Base-by-base conservation (phyloP, 2,113 vertebrate species). In the Poeciliopsis retropinna region DNA sequence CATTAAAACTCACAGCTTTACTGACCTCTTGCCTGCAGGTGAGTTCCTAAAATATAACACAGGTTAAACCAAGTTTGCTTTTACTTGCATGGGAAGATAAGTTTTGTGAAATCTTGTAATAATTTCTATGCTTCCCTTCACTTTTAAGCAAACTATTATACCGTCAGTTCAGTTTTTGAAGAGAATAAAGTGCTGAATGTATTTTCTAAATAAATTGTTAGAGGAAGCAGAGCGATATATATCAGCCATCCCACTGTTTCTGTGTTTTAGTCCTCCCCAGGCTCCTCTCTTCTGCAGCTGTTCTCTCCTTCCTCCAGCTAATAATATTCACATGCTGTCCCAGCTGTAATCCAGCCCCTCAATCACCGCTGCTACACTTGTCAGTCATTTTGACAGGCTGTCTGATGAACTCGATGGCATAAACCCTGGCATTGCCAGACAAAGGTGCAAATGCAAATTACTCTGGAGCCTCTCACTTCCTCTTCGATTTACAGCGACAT, bases 321-420 rank as follows among this genome's bases (percentile, higher is more conserved):
- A 86, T 86, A 65, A 82, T 79, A 75, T 73, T 37, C 70, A 44
- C 76, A 69, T 62, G 34, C 80, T 67, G 77, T 76, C 60, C 73
- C 80, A 7, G 73, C 72, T 79, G 80, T 80, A 73, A 88, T 82
- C 82, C 72, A 10, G 71, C 77, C 84, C 72, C 67, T 84, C 85
- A 41, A 75, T 82, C 85, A 54, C 76, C 28, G 9, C 62, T 22
- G 5, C 79, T 37, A 34, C 81, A 80, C 81, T 19, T 83, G 85
- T 88, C 88, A 89, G 76, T 89, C 85, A 84, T 67, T 28, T 71
- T 90, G 88, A 88, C 34, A 79, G 67, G 74, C 75, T 76, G 83
- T 75, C 80, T 86, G 78, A 80, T 81, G 65, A 84, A 76, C 81
- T 79, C 78, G 54, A 62, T 31, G 65, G 81, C 79, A 85, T 81